Conservation (phyloP, 2,888 invertebrate species). For the Conops quadrifasciatus region DNA sequence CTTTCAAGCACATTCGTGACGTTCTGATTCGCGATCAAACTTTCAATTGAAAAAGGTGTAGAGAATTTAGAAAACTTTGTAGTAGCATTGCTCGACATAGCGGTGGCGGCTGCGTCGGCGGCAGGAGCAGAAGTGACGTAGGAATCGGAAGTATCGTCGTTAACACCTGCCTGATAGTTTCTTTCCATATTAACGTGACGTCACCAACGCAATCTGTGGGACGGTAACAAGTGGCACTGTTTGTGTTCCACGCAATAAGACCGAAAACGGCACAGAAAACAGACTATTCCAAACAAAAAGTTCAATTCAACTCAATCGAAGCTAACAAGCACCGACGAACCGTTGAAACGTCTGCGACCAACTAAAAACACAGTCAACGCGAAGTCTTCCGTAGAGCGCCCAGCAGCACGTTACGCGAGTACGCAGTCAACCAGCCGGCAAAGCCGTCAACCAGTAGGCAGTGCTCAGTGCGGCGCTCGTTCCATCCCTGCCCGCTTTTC, state of each 20-base stretch:
- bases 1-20: conserved; percentile 33
- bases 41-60: conserved; percentile 65
- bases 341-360: conserved; percentile 59
- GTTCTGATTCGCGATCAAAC: conserved; percentile 60
- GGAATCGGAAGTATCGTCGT: conserved; percentile 7
- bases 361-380: conserved; percentile 49
- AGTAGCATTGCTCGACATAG: conserved; percentile 30
- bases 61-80: conserved; percentile 58
- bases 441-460: not conserved
- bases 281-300: conserved; percentile 4
- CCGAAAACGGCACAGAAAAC: not conserved
- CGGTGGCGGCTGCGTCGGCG: conserved; percentile 13
- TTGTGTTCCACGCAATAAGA: not conserved
- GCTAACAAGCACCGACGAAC: conserved; percentile 53
- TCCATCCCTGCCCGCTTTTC: too few species aligned
- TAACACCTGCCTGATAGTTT: conserved; percentile 7
- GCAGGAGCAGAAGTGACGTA: not conserved
- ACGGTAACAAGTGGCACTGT: not conserved
- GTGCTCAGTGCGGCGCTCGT: too few species aligned
- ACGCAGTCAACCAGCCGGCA: not conserved
- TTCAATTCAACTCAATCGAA: conserved; percentile 15
- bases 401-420: not conserved
- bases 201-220: not conserved
- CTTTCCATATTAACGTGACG: conserved; percentile 19
- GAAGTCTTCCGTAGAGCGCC: conserved; percentile 31